Base-by-base conservation (phyloP, 1,140 invertebrate genomes). In the Linepithema humile region DNA sequence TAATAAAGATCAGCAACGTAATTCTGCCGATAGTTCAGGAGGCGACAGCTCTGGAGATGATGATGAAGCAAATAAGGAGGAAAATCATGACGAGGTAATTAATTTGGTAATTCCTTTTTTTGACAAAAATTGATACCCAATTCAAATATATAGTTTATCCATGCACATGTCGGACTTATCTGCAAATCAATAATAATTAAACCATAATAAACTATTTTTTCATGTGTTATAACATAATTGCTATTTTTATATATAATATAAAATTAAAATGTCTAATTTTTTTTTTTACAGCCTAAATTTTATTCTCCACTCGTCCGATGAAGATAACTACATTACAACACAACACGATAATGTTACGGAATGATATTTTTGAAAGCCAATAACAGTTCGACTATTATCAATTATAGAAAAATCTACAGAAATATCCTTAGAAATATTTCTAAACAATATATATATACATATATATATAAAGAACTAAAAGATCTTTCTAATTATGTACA, bases 41-140 rank as follows among this genome's bases (percentile, higher is more conserved):
- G 97, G 97, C 86, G 97, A 97, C 86, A 97, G 97, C 91, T 96
- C 96, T 70, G 97, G 97, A 86, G 97, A 97, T 73, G 97, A 98
- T 40, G 96, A 97, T 17, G 96, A 96, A 48, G 89, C 93, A 48
- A 96, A 94, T 85, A 94, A 95, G 38, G 96, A 96, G 60, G 95
- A 96, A 88, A 95, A 95, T 84, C 96, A 96, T 72, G 96, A 97
- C 86, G 96, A 97, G 95, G 96, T 96, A 90, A 91, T 20, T 53
- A 9, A 59, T 74, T 77, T 0, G 26, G 9, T 35, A 20, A 32
- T 12, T 35, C 35, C 10, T 55, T 38, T 12, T 45, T 64, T 64
- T 2, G 0, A 38, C 15, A 12, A 50, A 23, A 64, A 48, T 0
- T 0, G 17, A 74, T 53, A 0, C 55, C 15, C 20, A n/a, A n/a